Conservation (phyloP, 2,888 invertebrate species). For the Ophraella communa region DNA sequence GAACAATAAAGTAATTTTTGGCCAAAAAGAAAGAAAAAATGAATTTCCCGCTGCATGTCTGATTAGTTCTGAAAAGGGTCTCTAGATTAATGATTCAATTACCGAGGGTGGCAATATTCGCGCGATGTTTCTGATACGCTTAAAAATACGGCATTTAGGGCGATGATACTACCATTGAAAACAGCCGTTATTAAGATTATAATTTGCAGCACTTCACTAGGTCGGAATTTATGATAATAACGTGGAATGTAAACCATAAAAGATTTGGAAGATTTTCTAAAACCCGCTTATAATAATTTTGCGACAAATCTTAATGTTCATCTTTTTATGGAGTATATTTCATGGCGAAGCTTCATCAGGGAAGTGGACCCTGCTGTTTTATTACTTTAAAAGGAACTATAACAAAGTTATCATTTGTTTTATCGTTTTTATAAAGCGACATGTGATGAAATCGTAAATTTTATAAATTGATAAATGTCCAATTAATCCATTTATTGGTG, state of each 20-base stretch:
- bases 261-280: slow-evolving; percentile 9
- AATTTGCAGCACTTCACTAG: slow-evolving; percentile 26
- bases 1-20: slow-evolving; percentile 17
- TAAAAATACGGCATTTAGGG: slow-evolving; percentile 17
- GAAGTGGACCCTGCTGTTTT: background rate
- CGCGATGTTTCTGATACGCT: slow-evolving; percentile 22
- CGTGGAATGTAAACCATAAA: slow-evolving; percentile 18
- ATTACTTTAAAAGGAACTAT: background rate
- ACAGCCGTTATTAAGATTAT: slow-evolving; percentile 22
- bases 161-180: slow-evolving; percentile 20
- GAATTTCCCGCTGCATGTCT: slow-evolving; percentile 9
- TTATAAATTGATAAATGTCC: background rate
- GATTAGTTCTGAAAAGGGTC: slow-evolving; percentile 20
- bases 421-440: background rate
- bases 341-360: background rate
- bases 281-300: slow-evolving; percentile 12
- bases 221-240: slow-evolving; percentile 25
- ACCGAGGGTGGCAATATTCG: slow-evolving; percentile 23
- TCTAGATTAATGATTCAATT: slow-evolving; percentile 25
- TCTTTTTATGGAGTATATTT: slow-evolving; percentile 5
- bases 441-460: background rate
- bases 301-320: slow-evolving; percentile 15
- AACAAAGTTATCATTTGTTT: background rate
- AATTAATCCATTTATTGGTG: background rate
- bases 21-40: slow-evolving; percentile 9